Percentiles rank a stretch among this genome's conserved stretches.
Evolutionary conservation across 2,113 vertebrate species (phyloP).

Genomic region (Limnothrissa miodon): DNA sequence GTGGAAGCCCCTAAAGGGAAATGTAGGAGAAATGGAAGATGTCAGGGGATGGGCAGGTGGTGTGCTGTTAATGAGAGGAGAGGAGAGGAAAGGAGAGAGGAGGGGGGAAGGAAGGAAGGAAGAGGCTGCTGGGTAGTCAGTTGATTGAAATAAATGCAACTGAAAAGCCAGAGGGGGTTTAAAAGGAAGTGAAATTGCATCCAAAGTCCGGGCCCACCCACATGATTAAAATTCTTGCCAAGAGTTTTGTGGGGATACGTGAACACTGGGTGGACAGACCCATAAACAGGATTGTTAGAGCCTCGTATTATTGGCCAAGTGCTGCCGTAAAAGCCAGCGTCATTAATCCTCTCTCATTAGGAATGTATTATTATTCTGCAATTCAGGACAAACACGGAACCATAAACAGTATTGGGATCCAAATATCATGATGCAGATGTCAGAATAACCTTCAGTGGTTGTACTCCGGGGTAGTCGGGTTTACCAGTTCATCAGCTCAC

Average conservation of each 20-base stretch:
- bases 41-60: not conserved
- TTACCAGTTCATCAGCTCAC: not conserved
- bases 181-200: not conserved
- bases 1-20: not conserved
- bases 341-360: not conserved
- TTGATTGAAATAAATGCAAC: not conserved
- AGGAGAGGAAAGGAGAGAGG: not conserved
- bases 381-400: not conserved
- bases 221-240: not conserved
- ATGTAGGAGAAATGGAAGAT: not conserved
- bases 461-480: not conserved
- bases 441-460: not conserved
- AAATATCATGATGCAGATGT: not conserved
- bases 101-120: too few species aligned
- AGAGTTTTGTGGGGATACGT: not conserved
- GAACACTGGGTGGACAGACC: constrained; percentile 23
- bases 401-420: not conserved
- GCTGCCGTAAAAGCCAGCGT: constrained; percentile 17
- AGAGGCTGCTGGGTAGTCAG: too few species aligned
- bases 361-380: not conserved
- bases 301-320: constrained; percentile 18
- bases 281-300: constrained; percentile 36
- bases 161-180: not conserved
- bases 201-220: constrained; percentile 2
- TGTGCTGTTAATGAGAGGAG: not conserved